Evolutionary conservation across 2,113 vertebrate genomes (phyloP).

Genomic region (Fregetta grallaria): DNA sequence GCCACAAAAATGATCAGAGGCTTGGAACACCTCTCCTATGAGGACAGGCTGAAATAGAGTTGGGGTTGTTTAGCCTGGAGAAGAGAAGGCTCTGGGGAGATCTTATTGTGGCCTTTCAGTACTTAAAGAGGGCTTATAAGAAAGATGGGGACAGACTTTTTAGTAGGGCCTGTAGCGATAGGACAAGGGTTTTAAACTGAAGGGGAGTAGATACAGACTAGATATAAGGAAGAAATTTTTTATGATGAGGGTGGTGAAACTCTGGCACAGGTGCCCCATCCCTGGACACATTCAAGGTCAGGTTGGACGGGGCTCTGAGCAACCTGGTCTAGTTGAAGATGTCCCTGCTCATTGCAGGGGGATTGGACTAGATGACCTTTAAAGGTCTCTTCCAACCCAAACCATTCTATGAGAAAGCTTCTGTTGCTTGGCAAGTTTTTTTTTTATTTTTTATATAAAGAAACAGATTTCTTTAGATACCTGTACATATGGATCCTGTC

Average conservation of each 20-base stretch:
- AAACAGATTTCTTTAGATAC: not conserved
- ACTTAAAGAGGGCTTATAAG: not conserved
- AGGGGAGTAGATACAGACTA: not conserved
- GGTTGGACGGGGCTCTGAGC: not conserved
- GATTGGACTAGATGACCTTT: not conserved
- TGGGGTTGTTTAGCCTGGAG: not conserved
- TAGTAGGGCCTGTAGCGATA: not conserved
- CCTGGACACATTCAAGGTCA: not conserved
- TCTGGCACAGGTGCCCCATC: not conserved
- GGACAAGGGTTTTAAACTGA: not conserved
- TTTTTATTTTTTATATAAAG: not conserved
- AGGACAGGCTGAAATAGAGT: not conserved
- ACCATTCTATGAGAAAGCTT: not conserved
- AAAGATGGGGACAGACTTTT: not conserved
- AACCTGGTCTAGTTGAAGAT: not conserved
- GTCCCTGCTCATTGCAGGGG: not conserved
- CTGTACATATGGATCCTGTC: not conserved
- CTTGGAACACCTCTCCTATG: not conserved
- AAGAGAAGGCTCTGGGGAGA: not conserved
- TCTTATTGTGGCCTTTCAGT: not conserved
- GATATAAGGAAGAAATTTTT: not conserved
- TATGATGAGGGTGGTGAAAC: not conserved
- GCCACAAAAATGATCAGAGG: not conserved
- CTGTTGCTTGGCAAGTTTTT: not conserved
- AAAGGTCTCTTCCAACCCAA: not conserved